These are phyloP conservation scores for Rhyacophila brunnea DNA, from an alignment of 1,140 invertebrate species.

Conservation along the genomic window DNA sequence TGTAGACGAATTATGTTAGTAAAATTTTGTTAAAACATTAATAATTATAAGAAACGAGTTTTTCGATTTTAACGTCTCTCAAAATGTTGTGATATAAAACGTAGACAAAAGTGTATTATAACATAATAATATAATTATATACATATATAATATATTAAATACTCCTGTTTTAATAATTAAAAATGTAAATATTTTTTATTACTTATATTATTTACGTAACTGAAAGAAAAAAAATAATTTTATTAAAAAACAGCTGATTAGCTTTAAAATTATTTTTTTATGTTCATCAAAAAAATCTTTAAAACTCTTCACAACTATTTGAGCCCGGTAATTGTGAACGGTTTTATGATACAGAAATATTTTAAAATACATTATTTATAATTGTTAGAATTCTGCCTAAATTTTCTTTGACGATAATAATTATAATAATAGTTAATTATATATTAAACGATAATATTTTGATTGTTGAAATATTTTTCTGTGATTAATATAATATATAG, in stretches of 20 bases:
- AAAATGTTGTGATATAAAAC: slow-evolving; percentile 8
- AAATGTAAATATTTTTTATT: slow-evolving; percentile 1
- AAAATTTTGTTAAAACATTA: background rate
- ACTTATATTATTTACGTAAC: background rate
- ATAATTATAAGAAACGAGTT: background rate
- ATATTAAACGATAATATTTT: no score
- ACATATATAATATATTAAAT: background rate
- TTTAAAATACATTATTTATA: no score
- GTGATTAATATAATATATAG: no score
- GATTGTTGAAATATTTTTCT: no score
- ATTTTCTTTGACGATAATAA: no score
- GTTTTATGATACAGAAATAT: slow-evolving; percentile 8
- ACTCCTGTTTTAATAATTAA: slow-evolving; percentile 7
- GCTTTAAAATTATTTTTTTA: background rate
- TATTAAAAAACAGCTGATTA: background rate
- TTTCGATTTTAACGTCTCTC: background rate
- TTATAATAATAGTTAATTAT: no score
- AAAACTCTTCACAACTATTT: slow-evolving; percentile 29
- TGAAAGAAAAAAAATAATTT: background rate
- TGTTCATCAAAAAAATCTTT: background rate
- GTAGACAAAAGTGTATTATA: background rate
- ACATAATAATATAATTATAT: slow-evolving; percentile 5
- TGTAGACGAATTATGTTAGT: background rate
- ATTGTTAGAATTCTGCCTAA: no score
- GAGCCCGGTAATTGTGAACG: slow-evolving; percentile 34